Percentiles rank a stretch among this genome's conserved stretches.
phyloP scores from a whole-genome alignment of 1,140 invertebrate species.

The Andricus grossulariae region DNA sequence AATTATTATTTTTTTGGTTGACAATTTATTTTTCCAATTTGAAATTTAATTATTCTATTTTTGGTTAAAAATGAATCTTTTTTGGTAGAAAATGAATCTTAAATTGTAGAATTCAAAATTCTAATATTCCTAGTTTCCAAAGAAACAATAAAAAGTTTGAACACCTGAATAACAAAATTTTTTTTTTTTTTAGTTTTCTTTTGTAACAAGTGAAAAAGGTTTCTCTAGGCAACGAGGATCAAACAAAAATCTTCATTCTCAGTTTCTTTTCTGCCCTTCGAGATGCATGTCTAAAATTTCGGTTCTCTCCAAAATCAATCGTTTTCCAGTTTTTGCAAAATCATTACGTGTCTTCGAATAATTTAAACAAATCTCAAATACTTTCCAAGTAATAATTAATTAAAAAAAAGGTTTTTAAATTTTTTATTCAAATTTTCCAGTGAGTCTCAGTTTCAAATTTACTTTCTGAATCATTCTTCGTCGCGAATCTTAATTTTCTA shows the following conservation, averaged over 20 bases:
- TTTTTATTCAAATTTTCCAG: background rate
- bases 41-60: no score
- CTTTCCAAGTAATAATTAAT: background rate
- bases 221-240: background rate
- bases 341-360: background rate
- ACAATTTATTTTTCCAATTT: no score
- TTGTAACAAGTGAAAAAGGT: slow-evolving; percentile 3
- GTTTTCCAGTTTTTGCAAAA: background rate
- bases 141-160: background rate
- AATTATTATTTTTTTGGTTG: no score
- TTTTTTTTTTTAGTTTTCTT: background rate
- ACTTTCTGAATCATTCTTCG: no score
- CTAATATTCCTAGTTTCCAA: no score
- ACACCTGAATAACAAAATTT: background rate
- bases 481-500: no score
- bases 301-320: background rate
- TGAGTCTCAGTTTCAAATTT: background rate
- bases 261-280: background rate
- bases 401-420: background rate
- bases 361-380: background rate
- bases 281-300: background rate
- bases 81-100: no score
- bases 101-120: no score
- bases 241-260: background rate
- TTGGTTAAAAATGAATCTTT: no score